phyloP scores from a whole-genome alignment of 1,140 invertebrate genomes.

The Pachyrhynchus sulphureomaculatus region DNA sequence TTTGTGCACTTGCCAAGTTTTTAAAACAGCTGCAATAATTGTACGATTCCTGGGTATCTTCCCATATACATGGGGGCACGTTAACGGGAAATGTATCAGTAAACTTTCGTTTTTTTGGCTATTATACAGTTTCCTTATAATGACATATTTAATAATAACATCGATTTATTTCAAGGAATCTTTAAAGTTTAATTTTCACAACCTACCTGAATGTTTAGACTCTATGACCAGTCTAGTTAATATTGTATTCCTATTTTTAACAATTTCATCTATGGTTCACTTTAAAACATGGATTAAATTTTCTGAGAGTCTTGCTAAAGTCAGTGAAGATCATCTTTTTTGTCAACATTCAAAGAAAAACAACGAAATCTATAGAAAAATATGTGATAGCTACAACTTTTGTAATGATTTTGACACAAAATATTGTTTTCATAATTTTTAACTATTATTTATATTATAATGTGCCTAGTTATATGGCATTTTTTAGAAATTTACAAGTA shows the following conservation, averaged over 20 bases:
- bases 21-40: not conserved
- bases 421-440: no score
- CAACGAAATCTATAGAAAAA: not conserved
- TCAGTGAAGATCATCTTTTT: not conserved
- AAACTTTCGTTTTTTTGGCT: not conserved
- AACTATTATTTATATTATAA: no score
- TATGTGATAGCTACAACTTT: no score
- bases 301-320: not conserved
- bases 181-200: not conserved
- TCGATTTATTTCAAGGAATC: not conserved
- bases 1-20: conserved; percentile 1
- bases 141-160: not conserved
- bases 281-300: not conserved
- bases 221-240: no score
- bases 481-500: no score
- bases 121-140: not conserved
- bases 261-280: not conserved
- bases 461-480: no score
- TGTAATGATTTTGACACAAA: no score
- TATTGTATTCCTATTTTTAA: not conserved
- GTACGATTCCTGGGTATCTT: not conserved
- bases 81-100: not conserved
- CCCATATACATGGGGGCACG: conserved; percentile 3
- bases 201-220: not conserved
- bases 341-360: not conserved